phyloP scores from a whole-genome alignment of 2,888 invertebrate species.

The Caenorhabditis wallacei region DNA sequence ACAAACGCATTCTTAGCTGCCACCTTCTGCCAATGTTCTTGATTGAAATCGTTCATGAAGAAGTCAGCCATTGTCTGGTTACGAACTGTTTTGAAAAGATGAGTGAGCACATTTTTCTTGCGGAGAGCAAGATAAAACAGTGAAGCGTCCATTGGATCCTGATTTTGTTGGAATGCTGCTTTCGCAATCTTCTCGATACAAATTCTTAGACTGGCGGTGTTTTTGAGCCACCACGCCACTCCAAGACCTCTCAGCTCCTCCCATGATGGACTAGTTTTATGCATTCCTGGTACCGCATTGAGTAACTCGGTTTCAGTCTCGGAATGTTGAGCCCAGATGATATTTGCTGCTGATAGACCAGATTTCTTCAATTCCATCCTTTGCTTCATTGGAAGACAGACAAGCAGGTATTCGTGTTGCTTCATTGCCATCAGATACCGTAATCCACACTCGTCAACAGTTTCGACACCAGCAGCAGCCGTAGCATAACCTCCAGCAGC shows the following conservation, averaged over 20 bases:
- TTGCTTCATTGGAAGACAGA: conserved; percentile 94
- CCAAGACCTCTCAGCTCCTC: conserved; percentile 92
- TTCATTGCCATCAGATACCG: conserved; percentile 96
- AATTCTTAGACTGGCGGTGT: conserved; percentile 89
- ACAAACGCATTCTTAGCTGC: conserved; percentile 98
- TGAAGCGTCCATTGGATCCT: conserved; percentile 98
- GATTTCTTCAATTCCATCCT: conserved; percentile 86
- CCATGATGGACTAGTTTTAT: conserved; percentile 88
- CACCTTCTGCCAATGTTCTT: conserved; percentile 96
- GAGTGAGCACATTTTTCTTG: conserved; percentile 97
- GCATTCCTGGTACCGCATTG: conserved; percentile 88
- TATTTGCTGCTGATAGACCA: conserved; percentile 87
- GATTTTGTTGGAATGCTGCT: conserved; percentile 92
- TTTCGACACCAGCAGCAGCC: conserved; percentile 79
- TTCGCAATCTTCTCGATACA: conserved; percentile 96
- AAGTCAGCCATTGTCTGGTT: conserved; percentile 96
- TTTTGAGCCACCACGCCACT: conserved; percentile 97
- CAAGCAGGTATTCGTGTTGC: conserved; percentile 95
- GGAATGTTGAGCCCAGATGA: conserved; percentile 99
- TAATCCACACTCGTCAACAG: conserved; percentile 95
- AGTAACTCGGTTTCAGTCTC: conserved; percentile 97
- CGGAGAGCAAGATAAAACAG: conserved; percentile 98
- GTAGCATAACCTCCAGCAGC: conserved; percentile 78
- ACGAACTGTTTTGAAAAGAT: conserved; percentile 91
- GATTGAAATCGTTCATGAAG: conserved; percentile 94